phyloP scores from a whole-genome alignment of 2,113 vertebrate genomes.

The Axis porcinus region DNA sequence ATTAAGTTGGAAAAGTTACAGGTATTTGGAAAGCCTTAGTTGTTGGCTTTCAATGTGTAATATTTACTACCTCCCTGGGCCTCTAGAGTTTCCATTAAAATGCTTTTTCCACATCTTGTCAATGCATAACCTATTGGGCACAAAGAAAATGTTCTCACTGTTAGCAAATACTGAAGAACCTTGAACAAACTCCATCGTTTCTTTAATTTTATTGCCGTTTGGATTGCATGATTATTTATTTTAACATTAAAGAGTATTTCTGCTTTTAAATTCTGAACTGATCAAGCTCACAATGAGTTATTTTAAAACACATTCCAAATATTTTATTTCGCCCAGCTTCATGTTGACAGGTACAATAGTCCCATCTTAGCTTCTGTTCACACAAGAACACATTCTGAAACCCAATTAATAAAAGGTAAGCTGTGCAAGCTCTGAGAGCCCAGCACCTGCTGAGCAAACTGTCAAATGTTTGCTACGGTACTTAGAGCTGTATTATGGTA shows the following conservation, averaged over 20 bases:
- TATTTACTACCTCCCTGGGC: neutral
- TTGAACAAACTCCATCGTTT: neutral
- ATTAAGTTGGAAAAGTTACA: slow-evolving; percentile 5
- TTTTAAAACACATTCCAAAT: slow-evolving; percentile 74
- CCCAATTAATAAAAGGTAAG: slow-evolving; percentile 74
- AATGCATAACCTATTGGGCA: neutral
- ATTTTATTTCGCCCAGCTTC: slow-evolving; percentile 75
- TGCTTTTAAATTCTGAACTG: slow-evolving; percentile 51
- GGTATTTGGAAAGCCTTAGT: neutral
- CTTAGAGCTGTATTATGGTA: slow-evolving; percentile 69
- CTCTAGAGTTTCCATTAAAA: slow-evolving; percentile 6
- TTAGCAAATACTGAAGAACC: neutral
- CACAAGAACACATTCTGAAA: slow-evolving; percentile 75
- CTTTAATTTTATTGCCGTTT: slow-evolving; percentile 56
- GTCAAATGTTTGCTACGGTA: slow-evolving; percentile 70
- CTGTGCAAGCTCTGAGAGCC: slow-evolving; percentile 58
- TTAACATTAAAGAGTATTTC: slow-evolving; percentile 68
- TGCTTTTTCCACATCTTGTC: neutral
- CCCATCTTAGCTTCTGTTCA: slow-evolving; percentile 68
- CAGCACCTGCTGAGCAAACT: slow-evolving; percentile 74
- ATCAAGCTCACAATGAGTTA: slow-evolving; percentile 69
- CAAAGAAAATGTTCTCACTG: slow-evolving; percentile 36
- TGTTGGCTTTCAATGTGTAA: slow-evolving; percentile 3
- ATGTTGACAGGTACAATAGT: slow-evolving; percentile 75
- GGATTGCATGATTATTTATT: slow-evolving; percentile 70